phyloP scores from a whole-genome alignment of 2,888 invertebrate species.

The Scrobipalpa atriplicella region DNA sequence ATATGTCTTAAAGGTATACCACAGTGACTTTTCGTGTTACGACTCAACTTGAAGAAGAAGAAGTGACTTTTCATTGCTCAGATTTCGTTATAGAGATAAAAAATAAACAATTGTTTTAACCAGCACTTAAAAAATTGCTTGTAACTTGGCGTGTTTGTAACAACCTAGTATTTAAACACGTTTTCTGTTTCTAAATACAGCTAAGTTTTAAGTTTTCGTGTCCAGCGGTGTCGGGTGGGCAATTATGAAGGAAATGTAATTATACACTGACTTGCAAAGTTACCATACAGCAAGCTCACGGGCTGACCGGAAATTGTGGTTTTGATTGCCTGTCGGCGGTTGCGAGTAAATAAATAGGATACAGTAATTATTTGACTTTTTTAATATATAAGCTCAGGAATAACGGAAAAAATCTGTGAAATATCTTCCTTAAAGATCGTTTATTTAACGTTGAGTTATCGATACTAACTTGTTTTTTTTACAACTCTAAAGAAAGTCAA shows the following conservation, averaged over 20 bases:
- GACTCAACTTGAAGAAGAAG: too few relatives aligned
- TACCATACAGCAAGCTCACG: slow-evolving; percentile 28
- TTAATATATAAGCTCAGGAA: too few relatives aligned
- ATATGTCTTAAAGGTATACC: too few relatives aligned
- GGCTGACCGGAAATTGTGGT: slow-evolving; percentile 36
- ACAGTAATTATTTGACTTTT: background rate
- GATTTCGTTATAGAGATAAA: too few relatives aligned
- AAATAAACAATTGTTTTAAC: too few relatives aligned
- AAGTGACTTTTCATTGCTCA: too few relatives aligned
- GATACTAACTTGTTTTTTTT: too few relatives aligned
- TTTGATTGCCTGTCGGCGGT: slow-evolving; percentile 30
- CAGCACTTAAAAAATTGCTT: background rate
- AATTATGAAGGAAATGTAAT: slow-evolving; percentile 39
- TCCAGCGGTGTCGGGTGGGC: slow-evolving; percentile 30
- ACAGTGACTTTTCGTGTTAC: too few relatives aligned
- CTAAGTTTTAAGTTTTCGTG: slow-evolving; percentile 14
- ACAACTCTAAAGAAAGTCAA: too few relatives aligned
- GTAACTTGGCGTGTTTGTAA: slow-evolving; percentile 1
- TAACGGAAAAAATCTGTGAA: too few relatives aligned
- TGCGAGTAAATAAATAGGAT: background rate
- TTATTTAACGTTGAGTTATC: too few relatives aligned
- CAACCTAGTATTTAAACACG: background rate
- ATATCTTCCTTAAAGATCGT: too few relatives aligned
- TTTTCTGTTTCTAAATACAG: slow-evolving; percentile 1
- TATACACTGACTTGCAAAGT: slow-evolving; percentile 39